Evolutionary conservation across 2,888 invertebrate species (phyloP).

Genomic region (Drosophila meridiana): DNA sequence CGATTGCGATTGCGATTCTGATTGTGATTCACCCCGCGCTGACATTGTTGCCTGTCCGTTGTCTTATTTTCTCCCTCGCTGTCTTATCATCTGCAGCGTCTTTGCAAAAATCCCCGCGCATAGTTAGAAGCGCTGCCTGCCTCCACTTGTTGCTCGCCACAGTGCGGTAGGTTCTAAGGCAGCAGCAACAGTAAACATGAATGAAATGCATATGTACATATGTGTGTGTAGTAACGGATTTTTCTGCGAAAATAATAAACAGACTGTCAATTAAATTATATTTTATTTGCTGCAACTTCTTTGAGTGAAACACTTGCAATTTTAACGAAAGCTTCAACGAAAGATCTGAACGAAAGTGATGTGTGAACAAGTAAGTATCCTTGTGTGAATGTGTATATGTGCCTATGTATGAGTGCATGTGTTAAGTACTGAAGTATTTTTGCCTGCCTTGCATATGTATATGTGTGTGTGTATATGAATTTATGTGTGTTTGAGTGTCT

Average conservation of each 20-base stretch:
- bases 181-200: neutral
- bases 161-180: neutral
- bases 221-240: neutral
- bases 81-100: conserved; percentile 24
- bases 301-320: neutral
- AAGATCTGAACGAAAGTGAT: conserved; percentile 7
- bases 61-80: conserved; percentile 11
- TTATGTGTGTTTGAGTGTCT: neutral
- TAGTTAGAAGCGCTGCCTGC: neutral
- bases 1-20: conserved; percentile 18
- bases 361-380: neutral
- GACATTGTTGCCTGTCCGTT: conserved; percentile 10
- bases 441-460: neutral
- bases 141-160: conserved; percentile 24
- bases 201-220: neutral
- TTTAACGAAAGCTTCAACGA: conserved; percentile 2
- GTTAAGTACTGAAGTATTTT: neutral
- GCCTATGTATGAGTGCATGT: no score
- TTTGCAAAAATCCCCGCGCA: conserved; percentile 33
- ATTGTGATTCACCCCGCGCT: conserved; percentile 45
- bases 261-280: neutral
- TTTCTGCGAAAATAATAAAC: neutral
- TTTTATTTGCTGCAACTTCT: neutral
- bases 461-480: neutral
- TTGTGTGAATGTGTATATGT: neutral